Percentiles rank a stretch among this genome's conserved stretches.
phyloP scores from a whole-genome alignment of 1,140 invertebrate species.

The Apis mellifera region DNA sequence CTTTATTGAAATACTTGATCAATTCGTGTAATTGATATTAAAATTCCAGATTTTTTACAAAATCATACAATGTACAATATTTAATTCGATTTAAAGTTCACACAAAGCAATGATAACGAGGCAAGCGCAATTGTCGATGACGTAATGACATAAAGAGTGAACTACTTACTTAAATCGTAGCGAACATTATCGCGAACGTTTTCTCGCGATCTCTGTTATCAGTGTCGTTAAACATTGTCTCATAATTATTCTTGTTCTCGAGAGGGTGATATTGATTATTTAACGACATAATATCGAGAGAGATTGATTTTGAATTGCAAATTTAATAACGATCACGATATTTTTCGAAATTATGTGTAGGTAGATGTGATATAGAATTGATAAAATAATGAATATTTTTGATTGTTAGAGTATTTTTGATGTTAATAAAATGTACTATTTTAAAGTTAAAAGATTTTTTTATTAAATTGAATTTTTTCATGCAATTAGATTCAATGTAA shows the following conservation, averaged over 20 bases:
- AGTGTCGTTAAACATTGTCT: not conserved
- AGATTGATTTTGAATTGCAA: too few species aligned
- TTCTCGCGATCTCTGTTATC: not conserved
- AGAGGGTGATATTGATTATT: not conserved
- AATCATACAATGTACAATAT: too few species aligned
- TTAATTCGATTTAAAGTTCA: not conserved
- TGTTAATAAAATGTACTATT: too few species aligned
- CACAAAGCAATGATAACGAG: not conserved
- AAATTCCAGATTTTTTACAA: too few species aligned
- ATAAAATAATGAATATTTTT: too few species aligned
- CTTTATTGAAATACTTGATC: too few species aligned
- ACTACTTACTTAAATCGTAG: not conserved
- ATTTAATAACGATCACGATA: not conserved
- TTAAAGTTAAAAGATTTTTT: too few species aligned
- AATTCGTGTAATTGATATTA: too few species aligned
- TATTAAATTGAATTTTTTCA: too few species aligned
- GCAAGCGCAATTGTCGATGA: conserved; percentile 28
- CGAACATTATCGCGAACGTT: not conserved
- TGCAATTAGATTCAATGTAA: not conserved
- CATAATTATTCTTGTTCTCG: conserved; percentile 6
- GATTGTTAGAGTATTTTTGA: too few species aligned
- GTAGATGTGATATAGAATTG: too few species aligned
- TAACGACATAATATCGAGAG: not conserved
- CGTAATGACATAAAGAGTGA: conserved; percentile 24
- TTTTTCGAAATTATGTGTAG: not conserved